Evolutionary conservation across 2,888 invertebrate genomes (phyloP), one percentile per base, ranked within the genome.

Genomic region (Margaritifera margaritifera): DNA sequence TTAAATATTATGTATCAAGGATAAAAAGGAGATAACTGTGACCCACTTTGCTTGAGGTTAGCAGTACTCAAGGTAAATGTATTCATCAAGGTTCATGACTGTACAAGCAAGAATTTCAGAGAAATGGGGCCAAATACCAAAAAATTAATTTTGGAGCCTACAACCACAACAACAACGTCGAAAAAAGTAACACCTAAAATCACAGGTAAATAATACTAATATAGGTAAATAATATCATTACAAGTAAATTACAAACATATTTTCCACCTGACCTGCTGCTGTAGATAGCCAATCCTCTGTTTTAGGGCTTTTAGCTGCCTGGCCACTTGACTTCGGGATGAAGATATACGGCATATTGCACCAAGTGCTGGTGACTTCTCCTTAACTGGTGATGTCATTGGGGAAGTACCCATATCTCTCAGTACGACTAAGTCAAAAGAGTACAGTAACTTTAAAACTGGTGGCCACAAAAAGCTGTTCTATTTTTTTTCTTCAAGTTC

Each of bases 221-320:
- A n/a, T 15, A 2, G 24, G 55, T 55, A 55, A 24, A 55, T 55
- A 15, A 19, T 24, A 55, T 24, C 15, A 24, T 22, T 24, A 20
- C 24, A 55, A 1, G 24, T 20, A 25, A 59, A 59, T 25, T 27
- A 60, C 27, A 15, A 24, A 31, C n/a, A 22, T n/a, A 27, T 60
- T 24, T 2, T 69, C 4, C 27, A 31, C 2, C 64, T 52, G 62
- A 86, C 86, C 82, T 88, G 87, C 64, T 85, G 84, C 66, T 85
- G 85, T 6, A 88, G 81, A 62, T 81, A 79, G 1, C 75, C 67
- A 4, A 88, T 76, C 42, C 88, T 74, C 67, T 87, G 86, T 67
- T 84, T 84, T 63, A 85, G 76, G 15, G 80, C 76, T 56, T 78
- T 77, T 24, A 83, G 69, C 62, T 84, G 84, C 71, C 80, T 65